A percentile compares a stretch with the other conserved stretches of the same genome.
Evolutionary conservation across 2,113 vertebrate genomes (phyloP).

Genomic region (Suncus etruscus): DNA sequence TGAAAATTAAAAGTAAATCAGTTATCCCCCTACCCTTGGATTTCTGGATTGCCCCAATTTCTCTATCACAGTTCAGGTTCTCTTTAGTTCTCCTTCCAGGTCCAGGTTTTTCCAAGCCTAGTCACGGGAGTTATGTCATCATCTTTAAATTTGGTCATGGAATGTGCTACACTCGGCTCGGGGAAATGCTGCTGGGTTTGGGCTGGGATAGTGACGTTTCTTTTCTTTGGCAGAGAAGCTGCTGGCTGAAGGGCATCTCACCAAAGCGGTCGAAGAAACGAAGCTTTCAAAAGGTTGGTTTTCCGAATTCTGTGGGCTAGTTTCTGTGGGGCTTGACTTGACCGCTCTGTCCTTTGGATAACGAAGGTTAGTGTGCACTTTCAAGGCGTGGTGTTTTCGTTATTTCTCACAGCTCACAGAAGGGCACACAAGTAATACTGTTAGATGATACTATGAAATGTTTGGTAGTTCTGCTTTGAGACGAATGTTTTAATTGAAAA

Average conservation of each 20-base stretch:
- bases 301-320: constrained; percentile 74
- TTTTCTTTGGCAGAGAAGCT: constrained; percentile 93
- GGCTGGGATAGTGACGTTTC: constrained; percentile 87
- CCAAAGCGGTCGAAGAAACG: constrained; percentile 89
- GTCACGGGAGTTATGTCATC: constrained; percentile 87
- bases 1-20: constrained; percentile 47
- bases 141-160: constrained; percentile 92
- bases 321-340: constrained; percentile 79
- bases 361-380: constrained; percentile 63
- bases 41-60: constrained; percentile 55
- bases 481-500: constrained; percentile 54
- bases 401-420: constrained; percentile 54
- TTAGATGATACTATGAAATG: constrained; percentile 48
- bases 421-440: constrained; percentile 38
- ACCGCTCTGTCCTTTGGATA: constrained; percentile 68
- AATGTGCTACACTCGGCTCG: constrained; percentile 86
- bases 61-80: constrained; percentile 27
- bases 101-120: constrained; percentile 83
- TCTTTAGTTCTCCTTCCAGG: constrained; percentile 70
- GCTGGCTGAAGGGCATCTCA: constrained; percentile 91
- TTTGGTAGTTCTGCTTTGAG: constrained; percentile 50
- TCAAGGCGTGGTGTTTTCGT: constrained; percentile 55
- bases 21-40: neutral
- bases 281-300: constrained; percentile 91
- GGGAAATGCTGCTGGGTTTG: constrained; percentile 84